Base-by-base conservation (phyloP, 2,888 invertebrate species). In the Graphium colonna region DNA sequence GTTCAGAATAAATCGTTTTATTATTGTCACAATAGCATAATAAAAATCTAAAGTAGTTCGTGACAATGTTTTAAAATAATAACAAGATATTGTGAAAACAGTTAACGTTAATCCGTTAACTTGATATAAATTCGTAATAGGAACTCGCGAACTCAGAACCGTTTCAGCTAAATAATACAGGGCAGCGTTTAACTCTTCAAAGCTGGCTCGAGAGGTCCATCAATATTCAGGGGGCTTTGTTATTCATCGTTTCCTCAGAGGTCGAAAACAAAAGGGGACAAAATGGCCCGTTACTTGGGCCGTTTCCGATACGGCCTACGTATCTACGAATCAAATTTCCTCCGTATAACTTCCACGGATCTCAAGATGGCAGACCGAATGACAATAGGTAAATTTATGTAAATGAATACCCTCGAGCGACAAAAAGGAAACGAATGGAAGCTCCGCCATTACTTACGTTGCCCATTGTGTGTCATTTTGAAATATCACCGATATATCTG, bases 371-470 rank as follows among this genome's bases (percentile, higher is more conserved):
- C 70, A n/a, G n/a, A 69, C 68, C 63, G 66, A 82, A 83, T 83
- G 83, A 88, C 86, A 87, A 88, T 85, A 85, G 82, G 79, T 85
- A 84, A 86, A 86, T 87, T 84, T 87, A 87, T 87, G 85, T 86
- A 85, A 87, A 88, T 86, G 83, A 84, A 74, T 71, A 4, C 66
- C 70, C 71, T 73, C 79, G 73, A 77, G 84, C 76, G 82, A 84
- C 85, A 82, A 85, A 84, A 83, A 83, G 82, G 83, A 86, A 87
- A 86, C 78, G 83, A 82, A 74, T 69, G 70, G 63, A 61, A 68
- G 71, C n/a, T 72, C 68, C 67, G 69, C 69, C 73, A 73, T 78
- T 80, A 75, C 73, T 73, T 79, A 83, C 77, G 79, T 81, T 73
- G 79, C 68, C 66, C 73, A 74, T 72, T 68, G 70, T 75, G 67